phyloP scores from a whole-genome alignment of 1,140 invertebrate species.

The Drosophila paulistorum region DNA sequence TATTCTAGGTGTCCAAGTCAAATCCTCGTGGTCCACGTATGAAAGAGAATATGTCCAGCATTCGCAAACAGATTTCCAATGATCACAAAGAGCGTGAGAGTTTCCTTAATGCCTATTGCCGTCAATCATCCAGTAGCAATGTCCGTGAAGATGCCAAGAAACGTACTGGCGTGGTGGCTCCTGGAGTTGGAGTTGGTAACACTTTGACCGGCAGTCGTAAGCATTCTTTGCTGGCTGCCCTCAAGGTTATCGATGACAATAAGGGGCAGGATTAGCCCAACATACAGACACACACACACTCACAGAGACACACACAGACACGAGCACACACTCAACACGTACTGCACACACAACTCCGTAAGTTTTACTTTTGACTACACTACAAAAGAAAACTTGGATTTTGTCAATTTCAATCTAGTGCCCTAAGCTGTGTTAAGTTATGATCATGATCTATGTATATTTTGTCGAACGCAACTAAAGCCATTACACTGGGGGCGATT shows the following conservation, averaged over 20 bases:
- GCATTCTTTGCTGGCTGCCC: slow-evolving; percentile 86
- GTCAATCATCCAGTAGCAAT: slow-evolving; percentile 58
- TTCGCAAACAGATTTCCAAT: slow-evolving; percentile 75
- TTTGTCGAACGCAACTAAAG: slow-evolving; percentile 59
- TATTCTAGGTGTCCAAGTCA: background rate
- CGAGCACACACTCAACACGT: slow-evolving; percentile 8
- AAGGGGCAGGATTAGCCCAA: slow-evolving; percentile 64
- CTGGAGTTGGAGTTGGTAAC: slow-evolving; percentile 60
- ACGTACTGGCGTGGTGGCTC: slow-evolving; percentile 69
- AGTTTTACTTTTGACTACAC: slow-evolving; percentile 32
- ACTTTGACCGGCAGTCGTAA: slow-evolving; percentile 83
- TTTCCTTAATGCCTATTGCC: slow-evolving; percentile 76
- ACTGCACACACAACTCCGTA: slow-evolving; percentile 11
- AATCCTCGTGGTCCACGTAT: slow-evolving; percentile 43
- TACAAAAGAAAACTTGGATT: slow-evolving; percentile 14
- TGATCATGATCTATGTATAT: slow-evolving; percentile 53
- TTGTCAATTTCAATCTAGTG: slow-evolving; percentile 43
- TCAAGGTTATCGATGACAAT: slow-evolving; percentile 86
- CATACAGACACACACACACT: background rate
- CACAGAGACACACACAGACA: slow-evolving; percentile 8
- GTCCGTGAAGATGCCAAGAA: slow-evolving; percentile 68
- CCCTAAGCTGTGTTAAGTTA: slow-evolving; percentile 69
- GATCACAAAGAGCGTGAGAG: slow-evolving; percentile 77
- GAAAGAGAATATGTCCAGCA: slow-evolving; percentile 69
- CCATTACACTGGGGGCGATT: slow-evolving; percentile 2